Conservation (phyloP, 2,113 vertebrate genomes). For the Petrocephalus zakoni region DNA sequence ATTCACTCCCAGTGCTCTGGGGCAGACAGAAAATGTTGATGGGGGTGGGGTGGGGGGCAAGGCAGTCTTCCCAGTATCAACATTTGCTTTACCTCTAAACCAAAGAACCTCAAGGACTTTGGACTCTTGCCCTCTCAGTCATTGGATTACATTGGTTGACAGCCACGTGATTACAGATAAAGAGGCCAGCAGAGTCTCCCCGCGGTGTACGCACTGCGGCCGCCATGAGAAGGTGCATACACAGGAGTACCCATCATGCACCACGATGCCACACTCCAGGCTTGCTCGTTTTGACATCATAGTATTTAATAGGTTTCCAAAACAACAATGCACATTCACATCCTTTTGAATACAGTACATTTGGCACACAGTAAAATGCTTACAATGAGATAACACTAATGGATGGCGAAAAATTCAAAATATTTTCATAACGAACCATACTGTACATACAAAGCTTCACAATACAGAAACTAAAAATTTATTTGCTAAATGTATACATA, state of each 20-base stretch:
- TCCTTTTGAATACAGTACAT: conserved; percentile 97
- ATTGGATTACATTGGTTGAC: neutral
- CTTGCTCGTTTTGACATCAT: conserved; percentile 60
- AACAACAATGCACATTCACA: conserved; percentile 92
- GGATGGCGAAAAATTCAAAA: conserved; percentile 37
- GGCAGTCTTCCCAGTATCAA: neutral
- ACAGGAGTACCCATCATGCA: neutral
- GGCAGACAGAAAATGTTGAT: neutral
- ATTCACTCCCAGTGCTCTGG: neutral
- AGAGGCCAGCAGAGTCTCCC: neutral
- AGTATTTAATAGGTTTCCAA: conserved; percentile 85
- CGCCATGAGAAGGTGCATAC: neutral
- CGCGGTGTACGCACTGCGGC: no score
- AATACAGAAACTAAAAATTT: conserved; percentile 63
- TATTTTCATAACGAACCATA: conserved; percentile 61
- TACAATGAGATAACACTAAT: conserved; percentile 79
- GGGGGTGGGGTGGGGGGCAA: neutral
- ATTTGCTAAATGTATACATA: conserved; percentile 32
- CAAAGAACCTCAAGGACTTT: conserved; percentile 5
- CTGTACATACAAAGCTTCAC: conserved; percentile 80
- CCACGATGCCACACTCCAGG: neutral
- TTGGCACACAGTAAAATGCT: conserved; percentile 84
- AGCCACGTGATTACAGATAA: neutral
- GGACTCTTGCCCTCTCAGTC: neutral
- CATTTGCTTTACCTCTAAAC: conserved; percentile 17